Conservation (phyloP, 2,113 vertebrate genomes). For the Columba janthina region DNA sequence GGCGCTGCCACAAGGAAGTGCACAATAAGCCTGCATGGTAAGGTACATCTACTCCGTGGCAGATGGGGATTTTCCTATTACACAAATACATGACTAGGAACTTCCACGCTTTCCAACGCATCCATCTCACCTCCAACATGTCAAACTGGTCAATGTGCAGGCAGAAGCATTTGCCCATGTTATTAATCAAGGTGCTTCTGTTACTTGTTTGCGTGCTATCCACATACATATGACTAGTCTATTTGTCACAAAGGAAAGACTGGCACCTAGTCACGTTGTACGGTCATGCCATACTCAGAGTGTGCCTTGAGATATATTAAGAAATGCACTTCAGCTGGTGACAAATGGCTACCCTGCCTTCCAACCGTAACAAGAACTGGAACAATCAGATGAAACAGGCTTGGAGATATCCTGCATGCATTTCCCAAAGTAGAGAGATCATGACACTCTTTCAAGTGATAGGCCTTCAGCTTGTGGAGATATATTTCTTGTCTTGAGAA, state of each 20-base stretch:
- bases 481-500: not conserved
- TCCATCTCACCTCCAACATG: not conserved
- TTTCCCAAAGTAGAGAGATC: not conserved
- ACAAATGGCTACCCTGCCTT: not conserved
- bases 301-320: not conserved
- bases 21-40: not conserved
- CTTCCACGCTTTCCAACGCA: not conserved
- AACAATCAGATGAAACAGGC: not conserved
- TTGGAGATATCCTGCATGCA: not conserved
- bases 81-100: not conserved
- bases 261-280: not conserved
- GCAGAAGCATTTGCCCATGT: not conserved
- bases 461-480: not conserved
- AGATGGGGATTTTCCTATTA: not conserved
- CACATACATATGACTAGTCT: not conserved
- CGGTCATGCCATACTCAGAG: not conserved
- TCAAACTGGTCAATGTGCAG: not conserved
- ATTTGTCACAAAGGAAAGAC: not conserved
- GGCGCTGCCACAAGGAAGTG: not conserved
- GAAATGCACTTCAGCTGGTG: not conserved
- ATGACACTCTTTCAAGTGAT: not conserved
- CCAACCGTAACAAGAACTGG: not conserved
- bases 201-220: not conserved
- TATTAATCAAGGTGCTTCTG: slow-evolving; percentile 9
- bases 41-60: not conserved